A percentile compares a stretch with the other conserved stretches of the same genome.
phyloP scores from a whole-genome alignment of 2,797 vertebrate genomes.

The Spinus pinus region DNA sequence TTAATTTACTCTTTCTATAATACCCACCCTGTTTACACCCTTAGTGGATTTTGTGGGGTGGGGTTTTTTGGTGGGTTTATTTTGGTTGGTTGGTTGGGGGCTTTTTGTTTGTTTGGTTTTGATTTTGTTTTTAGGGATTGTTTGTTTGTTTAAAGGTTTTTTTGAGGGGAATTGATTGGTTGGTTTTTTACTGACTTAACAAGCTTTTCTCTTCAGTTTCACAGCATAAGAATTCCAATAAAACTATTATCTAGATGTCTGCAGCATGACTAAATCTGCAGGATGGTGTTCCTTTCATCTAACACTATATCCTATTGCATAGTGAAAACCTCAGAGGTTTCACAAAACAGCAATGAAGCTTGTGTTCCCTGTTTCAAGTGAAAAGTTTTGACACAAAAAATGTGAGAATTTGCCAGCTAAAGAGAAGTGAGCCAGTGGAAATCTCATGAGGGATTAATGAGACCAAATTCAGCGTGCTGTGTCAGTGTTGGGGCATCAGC shows the following conservation, averaged over 20 bases:
- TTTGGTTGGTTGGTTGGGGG: background rate
- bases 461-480: too few species aligned
- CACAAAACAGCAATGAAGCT: background rate
- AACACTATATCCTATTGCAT: background rate
- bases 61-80: fast-evolving
- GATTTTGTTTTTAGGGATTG: background rate
- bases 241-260: background rate
- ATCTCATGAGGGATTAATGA: background rate
- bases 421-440: background rate
- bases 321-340: background rate
- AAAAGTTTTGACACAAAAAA: background rate
- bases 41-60: background rate
- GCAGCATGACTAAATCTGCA: background rate
- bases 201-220: background rate
- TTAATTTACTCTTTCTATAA: background rate
- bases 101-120: background rate
- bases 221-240: background rate
- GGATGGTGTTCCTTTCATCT: background rate
- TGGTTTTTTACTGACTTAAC: background rate
- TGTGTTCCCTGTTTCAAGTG: background rate
- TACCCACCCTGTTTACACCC: background rate
- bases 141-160: background rate
- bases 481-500: fast-evolving
- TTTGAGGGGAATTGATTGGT: background rate
- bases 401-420: background rate